Conservation (phyloP, 2,888 invertebrate genomes). For the Eupithecia subfuscata region DNA sequence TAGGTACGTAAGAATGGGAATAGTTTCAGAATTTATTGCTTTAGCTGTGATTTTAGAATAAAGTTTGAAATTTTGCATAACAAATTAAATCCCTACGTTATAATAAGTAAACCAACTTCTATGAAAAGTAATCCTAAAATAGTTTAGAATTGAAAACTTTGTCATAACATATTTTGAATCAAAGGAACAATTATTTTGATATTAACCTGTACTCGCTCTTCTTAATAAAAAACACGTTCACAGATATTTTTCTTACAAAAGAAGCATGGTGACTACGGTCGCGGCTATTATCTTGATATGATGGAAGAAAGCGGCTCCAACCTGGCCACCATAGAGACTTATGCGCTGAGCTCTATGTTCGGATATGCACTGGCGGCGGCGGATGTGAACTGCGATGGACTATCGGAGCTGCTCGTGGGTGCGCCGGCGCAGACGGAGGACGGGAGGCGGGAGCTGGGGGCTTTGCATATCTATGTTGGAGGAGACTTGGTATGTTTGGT, state of each 20-base stretch:
- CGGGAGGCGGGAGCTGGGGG: constrained; percentile 75
- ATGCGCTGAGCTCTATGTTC: constrained; percentile 80
- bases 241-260: constrained; percentile 50
- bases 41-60: too few species aligned
- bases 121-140: too few species aligned
- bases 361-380: constrained; percentile 75
- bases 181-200: too few species aligned
- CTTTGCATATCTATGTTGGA: constrained; percentile 77
- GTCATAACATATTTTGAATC: too few species aligned
- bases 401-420: constrained; percentile 84
- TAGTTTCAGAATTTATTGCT: too few species aligned
- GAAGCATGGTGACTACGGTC: background rate
- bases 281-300: background rate
- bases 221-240: background rate
- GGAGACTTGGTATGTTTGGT: constrained; percentile 48
- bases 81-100: too few species aligned
- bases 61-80: too few species aligned
- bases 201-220: too few species aligned
- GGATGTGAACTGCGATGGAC: constrained; percentile 81
- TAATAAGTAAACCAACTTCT: too few species aligned
- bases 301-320: background rate
- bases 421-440: constrained; percentile 75
- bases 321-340: constrained; percentile 29
- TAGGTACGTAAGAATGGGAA: too few species aligned
- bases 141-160: too few species aligned